Base-by-base conservation (phyloP, 37 sponge, comb jelly and placozoan species). In the Theonella swinhoei region DNA sequence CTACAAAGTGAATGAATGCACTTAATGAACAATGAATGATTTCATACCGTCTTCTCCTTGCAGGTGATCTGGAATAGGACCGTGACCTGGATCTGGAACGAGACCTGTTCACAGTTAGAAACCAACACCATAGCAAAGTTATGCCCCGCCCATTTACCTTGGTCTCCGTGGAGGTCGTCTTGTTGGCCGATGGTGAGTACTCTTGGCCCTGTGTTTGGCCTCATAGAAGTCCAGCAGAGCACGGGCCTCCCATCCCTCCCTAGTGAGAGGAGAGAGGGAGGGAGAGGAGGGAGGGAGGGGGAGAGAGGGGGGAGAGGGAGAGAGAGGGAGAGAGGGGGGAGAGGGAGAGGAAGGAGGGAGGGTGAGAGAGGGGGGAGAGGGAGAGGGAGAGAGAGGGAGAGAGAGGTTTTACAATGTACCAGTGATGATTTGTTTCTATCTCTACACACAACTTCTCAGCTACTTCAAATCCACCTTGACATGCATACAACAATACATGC, bases 191-290 rank as follows among this genome's bases (percentile, higher is more conserved):
- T 4, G 34, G 0, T 58, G 81, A 19, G 36, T 59, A 17, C 3
- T 58, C 64, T 75, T 81, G 28, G 92, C 89, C 30, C 66, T 81
- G 70, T 69, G 29, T 72, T 96, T 96, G 30, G 87, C 78, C 20
- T 93, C 90, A 74, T 74, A 96, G 80, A 92, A 97, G 14, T 79
- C 83, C 25, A 94, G 72, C 35, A 97, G 86, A 0, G 93, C 95
- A 19, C 89, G 76, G 35, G 91, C 95, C 65, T 97, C 95, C 97
- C 97, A 97, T 17, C 97, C 97, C n/a, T 95, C 96, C 60, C 96
- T 96, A 61, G 8, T 20, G 34, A 36, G n/a, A n/a, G n/a, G n/a
- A 22, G 22, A 60, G 38, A 7, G 38, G 35, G 67, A 25, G 26
- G 35, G 4, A 81, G 26, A n/a, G 54, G 14, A 17, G 7, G 14